Evolutionary conservation across 2,797 vertebrate genomes (phyloP).

Genomic region (Neostethus bicornis): DNA sequence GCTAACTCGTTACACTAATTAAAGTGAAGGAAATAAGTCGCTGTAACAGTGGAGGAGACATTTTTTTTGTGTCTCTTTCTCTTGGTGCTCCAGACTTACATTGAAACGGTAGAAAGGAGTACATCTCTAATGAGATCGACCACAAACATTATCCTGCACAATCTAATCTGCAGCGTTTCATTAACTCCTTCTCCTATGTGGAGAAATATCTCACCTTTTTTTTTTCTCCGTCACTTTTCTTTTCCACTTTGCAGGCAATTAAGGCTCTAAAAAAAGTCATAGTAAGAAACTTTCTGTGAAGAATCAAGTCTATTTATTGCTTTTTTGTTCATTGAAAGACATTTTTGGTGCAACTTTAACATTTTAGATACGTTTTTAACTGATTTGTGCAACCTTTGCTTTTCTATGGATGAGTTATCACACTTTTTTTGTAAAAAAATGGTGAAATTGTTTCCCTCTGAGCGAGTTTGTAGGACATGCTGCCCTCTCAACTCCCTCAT

Average conservation of each 20-base stretch:
- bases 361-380: too few relatives aligned
- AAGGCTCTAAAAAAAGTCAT: constrained; percentile 9
- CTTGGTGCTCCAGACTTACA: constrained; percentile 14
- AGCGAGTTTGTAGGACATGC: not conserved
- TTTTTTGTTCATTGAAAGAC: too few relatives aligned
- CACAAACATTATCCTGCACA: constrained; percentile 15
- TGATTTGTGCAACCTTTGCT: not conserved
- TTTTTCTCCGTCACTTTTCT: constrained; percentile 8
- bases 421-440: not conserved
- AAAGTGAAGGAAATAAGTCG: not conserved
- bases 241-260: not conserved
- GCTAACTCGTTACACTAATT: constrained; percentile 1
- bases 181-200: constrained; percentile 13
- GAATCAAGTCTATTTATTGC: too few relatives aligned
- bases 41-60: not conserved
- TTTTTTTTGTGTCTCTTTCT: constrained; percentile 7
- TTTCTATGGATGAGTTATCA: not conserved
- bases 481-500: not conserved
- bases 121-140: constrained; percentile 19
- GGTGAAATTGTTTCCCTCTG: constrained; percentile 1
- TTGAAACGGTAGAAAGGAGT: constrained; percentile 14
- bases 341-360: too few relatives aligned
- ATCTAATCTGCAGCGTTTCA: constrained; percentile 14
- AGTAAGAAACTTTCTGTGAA: too few relatives aligned
- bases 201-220: not conserved